These are phyloP conservation scores for Tapirus terrestris DNA, from an alignment of 2,113 vertebrate genomes.

Conservation along the genomic window DNA sequence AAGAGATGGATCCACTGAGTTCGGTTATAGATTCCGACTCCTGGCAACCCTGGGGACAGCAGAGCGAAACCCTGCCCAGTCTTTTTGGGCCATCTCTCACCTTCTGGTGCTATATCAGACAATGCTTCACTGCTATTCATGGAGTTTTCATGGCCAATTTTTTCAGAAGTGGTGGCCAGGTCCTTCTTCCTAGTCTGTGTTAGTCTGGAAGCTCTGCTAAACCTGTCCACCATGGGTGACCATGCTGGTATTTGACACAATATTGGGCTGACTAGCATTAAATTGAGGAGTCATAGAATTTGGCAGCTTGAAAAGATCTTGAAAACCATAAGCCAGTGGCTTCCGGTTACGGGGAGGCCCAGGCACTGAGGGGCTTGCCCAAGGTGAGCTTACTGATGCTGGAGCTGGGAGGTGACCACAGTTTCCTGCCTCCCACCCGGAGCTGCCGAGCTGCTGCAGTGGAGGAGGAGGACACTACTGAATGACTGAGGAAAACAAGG, in stretches of 20 bases:
- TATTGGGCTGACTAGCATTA: neutral
- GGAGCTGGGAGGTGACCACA: neutral
- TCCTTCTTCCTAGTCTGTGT: too few species aligned
- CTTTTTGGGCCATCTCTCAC: too few species aligned
- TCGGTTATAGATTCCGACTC: too few species aligned
- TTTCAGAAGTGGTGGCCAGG: too few species aligned
- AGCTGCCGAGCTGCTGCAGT: neutral
- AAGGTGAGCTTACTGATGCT: neutral
- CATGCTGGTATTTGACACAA: neutral
- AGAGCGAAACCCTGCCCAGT: too few species aligned
- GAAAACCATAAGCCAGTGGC: neutral
- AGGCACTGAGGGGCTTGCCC: accelerated
- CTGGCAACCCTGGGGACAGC: too few species aligned
- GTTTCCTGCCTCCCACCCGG: neutral
- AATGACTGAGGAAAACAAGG: neutral
- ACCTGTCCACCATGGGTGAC: too few species aligned
- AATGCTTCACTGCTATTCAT: too few species aligned
- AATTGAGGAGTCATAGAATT: neutral
- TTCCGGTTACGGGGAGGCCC: neutral
- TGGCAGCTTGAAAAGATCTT: neutral
- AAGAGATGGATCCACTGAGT: too few species aligned
- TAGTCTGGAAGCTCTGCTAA: too few species aligned
- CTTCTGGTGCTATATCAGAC: too few species aligned
- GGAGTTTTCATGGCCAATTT: too few species aligned
- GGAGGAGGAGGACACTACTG: neutral